Percentiles rank a stretch among this genome's conserved stretches.
phyloP scores from a whole-genome alignment of 2,113 vertebrate species.

The Brienomyrus brachyistius region DNA sequence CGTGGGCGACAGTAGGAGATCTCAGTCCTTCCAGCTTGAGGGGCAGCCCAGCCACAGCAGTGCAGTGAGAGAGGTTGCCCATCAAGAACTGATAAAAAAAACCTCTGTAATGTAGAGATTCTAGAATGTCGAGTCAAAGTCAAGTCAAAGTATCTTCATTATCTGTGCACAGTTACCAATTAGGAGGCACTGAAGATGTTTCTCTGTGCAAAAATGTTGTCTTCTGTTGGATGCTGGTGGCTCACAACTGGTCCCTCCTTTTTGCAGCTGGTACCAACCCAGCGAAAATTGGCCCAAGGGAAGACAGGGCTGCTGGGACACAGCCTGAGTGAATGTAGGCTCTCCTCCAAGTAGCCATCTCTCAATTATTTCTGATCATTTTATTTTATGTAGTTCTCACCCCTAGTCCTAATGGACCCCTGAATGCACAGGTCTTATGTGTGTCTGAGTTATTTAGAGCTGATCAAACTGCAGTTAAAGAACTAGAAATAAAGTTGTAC shows the following conservation, averaged over 20 bases:
- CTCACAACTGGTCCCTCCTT: not conserved
- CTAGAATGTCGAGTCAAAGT: not conserved
- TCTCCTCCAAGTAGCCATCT: slow-evolving; percentile 64
- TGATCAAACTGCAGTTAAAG: not conserved
- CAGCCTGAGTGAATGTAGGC: slow-evolving; percentile 59
- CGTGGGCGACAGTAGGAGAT: slow-evolving; percentile 59
- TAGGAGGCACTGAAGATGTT: not conserved
- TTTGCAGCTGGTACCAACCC: slow-evolving; percentile 68
- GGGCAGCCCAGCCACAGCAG: slow-evolving; percentile 48
- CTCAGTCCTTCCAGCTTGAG: slow-evolving; percentile 38
- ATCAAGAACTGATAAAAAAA: not conserved
- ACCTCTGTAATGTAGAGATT: not conserved
- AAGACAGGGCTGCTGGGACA: slow-evolving; percentile 57
- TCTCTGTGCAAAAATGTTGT: not conserved
- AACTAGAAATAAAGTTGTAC: not conserved
- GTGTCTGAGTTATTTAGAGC: not conserved
- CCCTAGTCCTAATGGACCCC: not conserved
- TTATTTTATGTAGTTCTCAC: not conserved
- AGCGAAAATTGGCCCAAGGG: slow-evolving; percentile 62
- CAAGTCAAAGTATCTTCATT: not conserved
- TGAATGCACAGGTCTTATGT: not conserved
- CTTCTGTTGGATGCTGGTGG: not conserved
- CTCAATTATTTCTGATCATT: not conserved
- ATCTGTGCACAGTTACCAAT: not conserved
- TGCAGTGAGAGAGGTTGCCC: slow-evolving; percentile 53